Conservation (phyloP, 2,797 vertebrate species). For the Macrochelys suwanniensis region DNA sequence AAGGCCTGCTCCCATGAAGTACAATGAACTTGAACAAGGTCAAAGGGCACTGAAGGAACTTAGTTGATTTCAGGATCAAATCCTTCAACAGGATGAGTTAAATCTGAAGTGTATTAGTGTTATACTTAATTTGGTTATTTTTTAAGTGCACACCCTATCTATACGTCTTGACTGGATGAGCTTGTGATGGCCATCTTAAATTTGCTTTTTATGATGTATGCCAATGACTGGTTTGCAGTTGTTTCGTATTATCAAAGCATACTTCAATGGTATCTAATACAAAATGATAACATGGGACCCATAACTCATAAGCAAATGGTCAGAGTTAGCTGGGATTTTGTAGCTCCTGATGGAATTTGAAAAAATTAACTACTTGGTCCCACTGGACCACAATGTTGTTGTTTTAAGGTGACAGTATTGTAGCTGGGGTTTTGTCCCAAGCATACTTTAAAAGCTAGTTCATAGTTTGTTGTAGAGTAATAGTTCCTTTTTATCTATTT, state of each 20-base stretch:
- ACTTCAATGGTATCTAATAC: background rate
- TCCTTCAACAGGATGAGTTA: background rate
- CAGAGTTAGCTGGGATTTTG: constrained; percentile 31
- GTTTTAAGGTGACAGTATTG: background rate
- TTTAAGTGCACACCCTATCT: constrained; percentile 10
- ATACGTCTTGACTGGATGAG: background rate
- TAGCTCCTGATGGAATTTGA: background rate
- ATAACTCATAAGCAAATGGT: background rate
- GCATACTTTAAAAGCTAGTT: background rate
- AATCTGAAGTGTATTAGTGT: constrained; percentile 11
- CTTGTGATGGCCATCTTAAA: background rate
- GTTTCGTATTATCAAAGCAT: constrained; percentile 35
- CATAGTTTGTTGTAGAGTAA: background rate
- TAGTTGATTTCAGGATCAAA: constrained; percentile 29
- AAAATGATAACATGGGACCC: constrained; percentile 13
- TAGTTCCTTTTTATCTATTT: background rate
- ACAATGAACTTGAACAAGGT: constrained; percentile 30
- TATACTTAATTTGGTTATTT: background rate
- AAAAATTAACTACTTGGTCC: constrained; percentile 19
- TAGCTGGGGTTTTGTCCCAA: background rate
- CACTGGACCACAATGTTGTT: background rate
- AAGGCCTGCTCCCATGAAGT: background rate
- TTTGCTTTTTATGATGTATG: constrained; percentile 17
- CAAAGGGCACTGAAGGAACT: constrained; percentile 20
- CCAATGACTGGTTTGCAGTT: background rate